Evolutionary conservation across 2,888 invertebrate species (phyloP), one percentile per base, ranked within the genome.

Genomic region (Dasypogon diadema): DNA sequence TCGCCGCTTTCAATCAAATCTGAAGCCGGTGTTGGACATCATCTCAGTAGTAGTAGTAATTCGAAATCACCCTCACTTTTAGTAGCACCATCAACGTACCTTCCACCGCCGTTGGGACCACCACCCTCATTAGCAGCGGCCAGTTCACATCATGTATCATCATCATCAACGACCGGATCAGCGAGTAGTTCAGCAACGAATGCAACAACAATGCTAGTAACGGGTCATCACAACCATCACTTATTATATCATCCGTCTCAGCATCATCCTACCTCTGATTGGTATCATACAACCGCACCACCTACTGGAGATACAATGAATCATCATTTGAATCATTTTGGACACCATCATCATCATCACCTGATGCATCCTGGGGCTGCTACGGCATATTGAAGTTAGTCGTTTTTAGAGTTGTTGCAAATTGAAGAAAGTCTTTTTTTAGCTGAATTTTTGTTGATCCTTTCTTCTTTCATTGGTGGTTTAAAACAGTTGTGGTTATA

Each of bases 281-380:
- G 85, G 86, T 86, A 86, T 83, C 85, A 85, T 78, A 82, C 84
- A 78, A 81, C 83, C 5, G 81, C 78, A 84, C 77, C 88, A 83
- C 70, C 84, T 81, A 79, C 87, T 83, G 76, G 81, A 3, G 87
- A 86, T 72, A 83, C 85, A 2, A 87, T 85, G 83, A 86, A 86
- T 81, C 80, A 79, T 74, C 83, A 85, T 51, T 80, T 86, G 65
- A 85, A 88, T 81, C 88, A 87, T 80, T 87, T 89, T 78, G 88
- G 90, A 1, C 91, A 91, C 81, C 89, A 90, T 82, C 89, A 89
- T 77, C 90, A 90, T 78, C 90, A 90, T 80, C 90, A 90, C 80
- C 83, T 91, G 81, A 89, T 90, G 89, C 90, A 90, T 84, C 90
- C 90, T 26, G 92, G 92, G 8, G 92, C 92, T 51, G 91, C 93